phyloP scores from a whole-genome alignment of 2,113 vertebrate genomes.

The Cyrtonyx montezumae region DNA sequence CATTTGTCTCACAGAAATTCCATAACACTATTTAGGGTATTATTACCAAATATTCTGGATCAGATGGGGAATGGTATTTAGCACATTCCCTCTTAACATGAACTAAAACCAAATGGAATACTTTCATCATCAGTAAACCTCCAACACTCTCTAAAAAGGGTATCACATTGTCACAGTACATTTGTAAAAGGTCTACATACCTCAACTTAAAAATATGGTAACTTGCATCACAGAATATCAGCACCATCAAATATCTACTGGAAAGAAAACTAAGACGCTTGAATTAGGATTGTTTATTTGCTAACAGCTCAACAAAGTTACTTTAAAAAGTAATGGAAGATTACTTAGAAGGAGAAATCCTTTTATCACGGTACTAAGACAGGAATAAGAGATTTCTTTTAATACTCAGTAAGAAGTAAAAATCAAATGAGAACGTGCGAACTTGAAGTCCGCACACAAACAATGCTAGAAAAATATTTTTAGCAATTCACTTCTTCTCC shows the following conservation, averaged over 20 bases:
- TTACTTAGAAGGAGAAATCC: conserved; percentile 32
- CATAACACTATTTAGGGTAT: conserved; percentile 7
- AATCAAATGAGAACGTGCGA: background rate
- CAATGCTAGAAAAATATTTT: background rate
- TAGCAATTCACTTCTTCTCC: background rate
- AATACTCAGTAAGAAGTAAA: conserved; percentile 9
- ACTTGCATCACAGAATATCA: conserved; percentile 6
- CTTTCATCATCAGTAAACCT: background rate
- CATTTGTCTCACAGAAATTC: conserved; percentile 35
- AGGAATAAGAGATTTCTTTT: conserved; percentile 2
- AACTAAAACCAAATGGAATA: conserved; percentile 15
- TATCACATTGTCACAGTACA: background rate
- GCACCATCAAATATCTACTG: background rate
- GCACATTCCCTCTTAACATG: background rate
- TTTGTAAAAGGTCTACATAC: background rate
- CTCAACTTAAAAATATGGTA: background rate
- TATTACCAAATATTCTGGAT: conserved; percentile 26
- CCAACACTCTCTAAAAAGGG: background rate
- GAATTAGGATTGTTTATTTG: background rate
- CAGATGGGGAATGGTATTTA: background rate
- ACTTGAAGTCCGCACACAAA: background rate
- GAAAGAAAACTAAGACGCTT: background rate
- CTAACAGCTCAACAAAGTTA: conserved; percentile 13
- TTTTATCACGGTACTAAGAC: background rate
- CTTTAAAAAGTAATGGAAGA: background rate